Conservation (phyloP, 2,888 invertebrate genomes). For the Brachypalpus laphriformis region DNA sequence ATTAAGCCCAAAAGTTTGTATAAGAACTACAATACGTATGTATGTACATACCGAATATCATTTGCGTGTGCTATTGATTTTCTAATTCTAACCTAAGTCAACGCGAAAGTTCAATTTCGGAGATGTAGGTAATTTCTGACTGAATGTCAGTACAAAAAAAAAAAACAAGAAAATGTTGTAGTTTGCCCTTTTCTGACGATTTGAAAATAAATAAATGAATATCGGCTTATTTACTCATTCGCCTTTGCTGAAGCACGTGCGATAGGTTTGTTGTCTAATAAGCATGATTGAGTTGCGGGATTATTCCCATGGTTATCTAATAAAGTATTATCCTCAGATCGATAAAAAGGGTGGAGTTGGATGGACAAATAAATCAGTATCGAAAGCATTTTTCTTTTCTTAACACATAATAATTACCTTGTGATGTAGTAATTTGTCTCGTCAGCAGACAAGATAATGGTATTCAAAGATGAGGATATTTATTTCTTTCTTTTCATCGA, state of each 20-base stretch:
- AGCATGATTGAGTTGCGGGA: background rate
- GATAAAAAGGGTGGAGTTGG: background rate
- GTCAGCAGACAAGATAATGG: conserved; percentile 3
- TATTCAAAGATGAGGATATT: background rate
- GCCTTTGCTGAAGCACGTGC: background rate
- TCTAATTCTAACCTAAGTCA: background rate
- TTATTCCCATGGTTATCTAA: background rate
- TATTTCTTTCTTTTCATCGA: background rate
- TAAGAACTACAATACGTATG: background rate
- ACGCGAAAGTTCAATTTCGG: background rate
- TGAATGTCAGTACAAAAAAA: background rate
- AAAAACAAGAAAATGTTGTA: background rate
- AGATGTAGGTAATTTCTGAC: background rate
- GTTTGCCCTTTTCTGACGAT: background rate
- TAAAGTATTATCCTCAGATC: conserved; percentile 2
- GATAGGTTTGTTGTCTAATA: background rate
- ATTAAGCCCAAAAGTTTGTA: background rate
- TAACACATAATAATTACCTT: background rate
- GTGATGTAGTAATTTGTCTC: conserved; percentile 5
- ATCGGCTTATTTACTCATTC: background rate
- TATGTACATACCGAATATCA: background rate
- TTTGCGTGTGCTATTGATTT: background rate
- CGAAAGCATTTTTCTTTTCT: background rate
- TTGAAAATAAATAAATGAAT: background rate
- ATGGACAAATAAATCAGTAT: background rate